phyloP scores from a whole-genome alignment of 1,140 invertebrate species.

The Neodiprion virginianus region DNA sequence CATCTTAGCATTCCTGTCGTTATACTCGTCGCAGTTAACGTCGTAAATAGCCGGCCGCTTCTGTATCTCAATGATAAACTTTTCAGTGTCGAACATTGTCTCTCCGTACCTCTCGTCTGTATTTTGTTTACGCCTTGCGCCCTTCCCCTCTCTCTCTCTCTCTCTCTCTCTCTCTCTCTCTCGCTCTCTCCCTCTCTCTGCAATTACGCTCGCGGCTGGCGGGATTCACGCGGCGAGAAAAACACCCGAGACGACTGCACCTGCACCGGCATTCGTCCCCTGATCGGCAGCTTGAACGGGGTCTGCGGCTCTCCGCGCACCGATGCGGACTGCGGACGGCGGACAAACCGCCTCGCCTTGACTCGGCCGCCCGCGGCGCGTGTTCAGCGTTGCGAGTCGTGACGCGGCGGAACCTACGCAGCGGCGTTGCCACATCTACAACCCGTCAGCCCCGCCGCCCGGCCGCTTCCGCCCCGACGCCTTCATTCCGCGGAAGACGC shows the following conservation, averaged over 20 bases:
- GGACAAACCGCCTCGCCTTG: conserved; percentile 21
- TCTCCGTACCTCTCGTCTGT: no score
- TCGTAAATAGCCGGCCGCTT: conserved; percentile 56
- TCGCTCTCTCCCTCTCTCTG: background rate
- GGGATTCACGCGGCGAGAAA: conserved; percentile 11
- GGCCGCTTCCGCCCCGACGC: conserved; percentile 32
- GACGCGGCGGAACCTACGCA: conserved; percentile 51
- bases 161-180: no score
- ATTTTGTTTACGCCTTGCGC: background rate
- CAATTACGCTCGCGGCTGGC: conserved; percentile 18
- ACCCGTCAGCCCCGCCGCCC: conserved; percentile 31
- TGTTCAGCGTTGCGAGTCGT: conserved; percentile 45
- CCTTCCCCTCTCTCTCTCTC: background rate
- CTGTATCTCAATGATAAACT: conserved; percentile 52
- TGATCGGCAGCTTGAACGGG: conserved; percentile 11
- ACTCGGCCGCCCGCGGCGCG: conserved; percentile 38
- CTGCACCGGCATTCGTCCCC: background rate
- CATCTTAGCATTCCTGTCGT: conserved; percentile 51
- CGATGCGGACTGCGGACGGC: conserved; percentile 12
- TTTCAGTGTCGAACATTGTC: conserved; percentile 52
- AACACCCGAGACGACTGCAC: background rate
- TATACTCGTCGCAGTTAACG: conserved; percentile 48
- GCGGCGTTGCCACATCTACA: conserved; percentile 36
- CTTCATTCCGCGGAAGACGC: background rate
- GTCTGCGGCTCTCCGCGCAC: conserved; percentile 10